Evolutionary conservation across 1,140 invertebrate species (phyloP), one percentile per base, ranked within the genome.

Genomic region (Oryctes rhinoceros): DNA sequence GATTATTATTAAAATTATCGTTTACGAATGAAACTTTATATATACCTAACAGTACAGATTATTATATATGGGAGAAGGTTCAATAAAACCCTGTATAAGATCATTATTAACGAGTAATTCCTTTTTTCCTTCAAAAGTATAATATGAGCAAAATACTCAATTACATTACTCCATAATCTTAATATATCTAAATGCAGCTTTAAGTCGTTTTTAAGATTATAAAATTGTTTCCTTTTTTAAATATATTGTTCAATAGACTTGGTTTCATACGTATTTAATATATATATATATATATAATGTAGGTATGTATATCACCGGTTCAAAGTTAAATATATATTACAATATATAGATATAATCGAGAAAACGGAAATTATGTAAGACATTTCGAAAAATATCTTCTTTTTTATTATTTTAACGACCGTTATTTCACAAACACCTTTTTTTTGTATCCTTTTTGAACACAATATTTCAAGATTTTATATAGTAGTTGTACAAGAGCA

Each of bases 381-480:
- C 79, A 80, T 81, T 78, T 81, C 81, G 81, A 81, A 81, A 81
- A 81, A 81, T 81, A 81, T 81, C 81, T 81, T 75, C 44, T 15
- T 65, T 59, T 44, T 53, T 78, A 48, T 78, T 78, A 80, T 76
- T 47, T 77, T 65, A 80, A 39, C 44, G 76, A 67, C 35, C 35
- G 71, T 48, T 80, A 76, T 77, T 47, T 77, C 53, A 75, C 76
- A 79, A 81, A 76, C 78, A 76, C 24, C 74, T 79, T 79, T 49
- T 79, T 79, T 78, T 79, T 79, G 67, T 81, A 81, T 82, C 49
- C 76, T 24, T 79, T 76, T 76, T 83, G 82, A 83, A 83, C 82
- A 83, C 82, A 83, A 81, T 80, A 18, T 30, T 71, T 71, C 24
- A 0, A 71, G 65, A 24, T 30, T 37, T 39, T 79, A 30, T 47